Base-by-base conservation (phyloP, 2,888 invertebrate genomes). In the Heliconius ethilla region DNA sequence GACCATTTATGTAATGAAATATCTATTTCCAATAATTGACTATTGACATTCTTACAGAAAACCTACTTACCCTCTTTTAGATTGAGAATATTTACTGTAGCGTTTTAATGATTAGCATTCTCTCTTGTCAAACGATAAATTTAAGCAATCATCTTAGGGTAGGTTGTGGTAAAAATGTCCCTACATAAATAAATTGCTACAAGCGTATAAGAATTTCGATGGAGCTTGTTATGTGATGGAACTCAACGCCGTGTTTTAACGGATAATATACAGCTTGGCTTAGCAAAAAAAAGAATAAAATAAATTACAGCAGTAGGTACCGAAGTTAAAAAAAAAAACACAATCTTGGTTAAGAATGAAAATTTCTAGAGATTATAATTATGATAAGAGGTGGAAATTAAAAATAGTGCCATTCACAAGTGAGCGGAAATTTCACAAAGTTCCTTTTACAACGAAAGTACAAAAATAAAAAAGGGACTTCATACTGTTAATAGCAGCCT, bases 331-430 rank as follows among this genome's bases (percentile, higher is more conserved):
- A 37, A n/a, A n/a, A 13, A 67, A 25, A n/a, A 67, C n/a, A 67
- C 22, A n/a, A 13, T 25, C n/a, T 67, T 37, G 37, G 67, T 40
- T 40, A 37, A 67, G 37, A 40, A 67, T 22, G 13, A 67, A 11
- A 67, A 25, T 40, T 67, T 15, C 67, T 67, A n/a, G 37, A 40
- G 40, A 67, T 40, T 25, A 13, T 40, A 67, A 40, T 67, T 40
- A 67, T n/a, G 67, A 67, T 67, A 67, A 67, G 40, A 37, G 6
- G 37, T 40, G 67, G n/a, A 67, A 67, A 67, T 67, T 67, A 40
- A 67, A 67, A 67, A 67, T 67, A 6, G 25, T 67, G 37, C 22
- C n/a, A 67, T n/a, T 37, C 40, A 40, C 11, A 15, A 22, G 37
- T 67, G 22, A n/a, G 37, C 37, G 67, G 37, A 25, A 67, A 67